Percentiles rank a stretch among this genome's conserved stretches.
These are phyloP conservation scores for Mystacides longicornis DNA, from an alignment of 2,888 invertebrate species.

Conservation along the genomic window DNA sequence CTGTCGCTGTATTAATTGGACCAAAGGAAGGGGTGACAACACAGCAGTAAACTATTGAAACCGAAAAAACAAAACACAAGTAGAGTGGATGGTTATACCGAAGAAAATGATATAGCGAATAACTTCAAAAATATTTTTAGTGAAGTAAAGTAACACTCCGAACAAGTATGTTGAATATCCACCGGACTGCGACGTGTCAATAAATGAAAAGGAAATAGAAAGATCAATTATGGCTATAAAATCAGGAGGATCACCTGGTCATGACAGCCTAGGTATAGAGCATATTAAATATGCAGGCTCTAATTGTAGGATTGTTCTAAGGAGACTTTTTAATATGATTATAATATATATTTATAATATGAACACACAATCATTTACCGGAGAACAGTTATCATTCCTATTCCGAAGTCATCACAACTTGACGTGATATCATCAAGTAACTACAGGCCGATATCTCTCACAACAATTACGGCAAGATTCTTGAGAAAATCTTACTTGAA, in stretches of 20 bases:
- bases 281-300: too few relatives aligned
- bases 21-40: too few relatives aligned
- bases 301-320: neutral
- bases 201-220: neutral
- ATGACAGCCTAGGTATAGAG: neutral
- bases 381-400: neutral
- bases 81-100: neutral
- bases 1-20: too few relatives aligned
- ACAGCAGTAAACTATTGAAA: neutral
- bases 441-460: neutral
- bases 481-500: neutral
- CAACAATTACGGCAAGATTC: neutral
- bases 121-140: neutral
- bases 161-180: too few relatives aligned
- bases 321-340: neutral
- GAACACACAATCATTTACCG: neutral
- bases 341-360: too few relatives aligned
- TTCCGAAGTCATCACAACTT: neutral
- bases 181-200: neutral
- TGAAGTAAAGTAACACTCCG: too few relatives aligned
- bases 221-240: neutral
- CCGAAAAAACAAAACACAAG: neutral
- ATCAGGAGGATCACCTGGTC: neutral
- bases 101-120: neutral
- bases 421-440: neutral